Evolutionary conservation across 2,797 vertebrate species (phyloP).

Genomic region (Siniperca scherzeri): DNA sequence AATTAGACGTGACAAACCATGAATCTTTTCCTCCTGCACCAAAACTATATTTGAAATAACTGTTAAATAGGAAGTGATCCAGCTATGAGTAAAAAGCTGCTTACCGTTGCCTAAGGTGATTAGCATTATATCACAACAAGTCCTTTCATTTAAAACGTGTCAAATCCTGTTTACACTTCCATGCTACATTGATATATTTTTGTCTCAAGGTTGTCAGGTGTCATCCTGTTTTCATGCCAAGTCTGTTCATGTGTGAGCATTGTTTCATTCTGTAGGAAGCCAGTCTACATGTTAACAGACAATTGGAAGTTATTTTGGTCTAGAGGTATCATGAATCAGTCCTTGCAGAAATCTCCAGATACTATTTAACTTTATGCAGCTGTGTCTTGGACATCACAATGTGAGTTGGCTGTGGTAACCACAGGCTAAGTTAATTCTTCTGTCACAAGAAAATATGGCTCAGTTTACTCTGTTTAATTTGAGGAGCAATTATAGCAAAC

Average conservation of each 20-base stretch:
- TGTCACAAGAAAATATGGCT: constrained; percentile 44
- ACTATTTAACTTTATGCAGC: constrained; percentile 62
- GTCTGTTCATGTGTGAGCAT: constrained; percentile 60
- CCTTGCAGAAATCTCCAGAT: constrained; percentile 54
- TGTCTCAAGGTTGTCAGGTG: constrained; percentile 83
- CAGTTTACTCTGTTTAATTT: constrained; percentile 45
- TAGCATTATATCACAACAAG: constrained; percentile 70
- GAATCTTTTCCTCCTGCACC: constrained; percentile 50
- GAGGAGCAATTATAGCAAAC: constrained; percentile 41
- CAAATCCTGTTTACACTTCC: constrained; percentile 84
- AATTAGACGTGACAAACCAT: constrained; percentile 62
- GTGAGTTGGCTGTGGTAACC: constrained; percentile 22
- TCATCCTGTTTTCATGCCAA: constrained; percentile 84
- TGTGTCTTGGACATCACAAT: constrained; percentile 57
- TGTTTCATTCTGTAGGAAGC: constrained; percentile 78
- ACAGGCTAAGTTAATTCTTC: constrained; percentile 34
- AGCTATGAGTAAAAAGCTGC: constrained; percentile 70
- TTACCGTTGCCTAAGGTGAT: constrained; percentile 74
- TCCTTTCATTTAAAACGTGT: constrained; percentile 71
- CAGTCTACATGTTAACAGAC: constrained; percentile 59
- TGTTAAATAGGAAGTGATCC: constrained; percentile 73
- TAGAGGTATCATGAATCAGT: constrained; percentile 62
- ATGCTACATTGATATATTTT: constrained; percentile 45
- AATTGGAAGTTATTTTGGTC: constrained; percentile 77
- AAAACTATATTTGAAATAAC: constrained; percentile 57